Conservation (phyloP, 2,113 vertebrate species). For the Pelvicachromis taeniatus region DNA sequence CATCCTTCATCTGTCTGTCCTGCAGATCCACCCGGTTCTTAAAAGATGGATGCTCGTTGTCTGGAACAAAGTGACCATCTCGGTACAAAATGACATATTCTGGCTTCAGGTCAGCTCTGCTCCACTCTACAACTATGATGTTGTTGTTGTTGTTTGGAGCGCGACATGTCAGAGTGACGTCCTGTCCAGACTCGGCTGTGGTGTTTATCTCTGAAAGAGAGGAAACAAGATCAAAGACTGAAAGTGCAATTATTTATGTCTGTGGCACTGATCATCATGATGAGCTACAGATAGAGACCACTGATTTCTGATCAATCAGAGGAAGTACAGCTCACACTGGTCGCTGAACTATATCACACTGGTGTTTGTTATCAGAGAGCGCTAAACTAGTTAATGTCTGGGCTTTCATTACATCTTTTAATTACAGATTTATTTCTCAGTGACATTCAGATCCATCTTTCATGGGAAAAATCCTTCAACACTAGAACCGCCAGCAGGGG, state of each 20-base stretch:
- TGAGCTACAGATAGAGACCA: background rate
- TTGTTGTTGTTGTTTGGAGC: background rate
- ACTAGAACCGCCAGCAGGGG: background rate
- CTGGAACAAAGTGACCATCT: rapidly evolving
- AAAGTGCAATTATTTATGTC: background rate
- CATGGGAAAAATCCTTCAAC: background rate
- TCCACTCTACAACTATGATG: background rate
- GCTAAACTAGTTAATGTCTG: too few species aligned
- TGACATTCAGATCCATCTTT: background rate
- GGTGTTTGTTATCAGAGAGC: background rate
- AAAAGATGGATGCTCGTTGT: rapidly evolving
- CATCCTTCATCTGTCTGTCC: background rate
- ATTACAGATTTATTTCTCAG: background rate
- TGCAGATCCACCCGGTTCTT: background rate
- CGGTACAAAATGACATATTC: background rate
- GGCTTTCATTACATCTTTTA: background rate
- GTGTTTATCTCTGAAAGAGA: background rate
- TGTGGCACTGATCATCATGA: background rate
- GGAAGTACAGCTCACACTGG: background rate
- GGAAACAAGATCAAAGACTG: background rate
- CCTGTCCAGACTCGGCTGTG: rapidly evolving
- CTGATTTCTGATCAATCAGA: background rate
- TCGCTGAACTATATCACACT: background rate
- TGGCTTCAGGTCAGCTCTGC: background rate
- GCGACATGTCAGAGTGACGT: background rate